Evolutionary conservation across 2,113 vertebrate species (phyloP).

Genomic region (Perognathus longimembris): DNA sequence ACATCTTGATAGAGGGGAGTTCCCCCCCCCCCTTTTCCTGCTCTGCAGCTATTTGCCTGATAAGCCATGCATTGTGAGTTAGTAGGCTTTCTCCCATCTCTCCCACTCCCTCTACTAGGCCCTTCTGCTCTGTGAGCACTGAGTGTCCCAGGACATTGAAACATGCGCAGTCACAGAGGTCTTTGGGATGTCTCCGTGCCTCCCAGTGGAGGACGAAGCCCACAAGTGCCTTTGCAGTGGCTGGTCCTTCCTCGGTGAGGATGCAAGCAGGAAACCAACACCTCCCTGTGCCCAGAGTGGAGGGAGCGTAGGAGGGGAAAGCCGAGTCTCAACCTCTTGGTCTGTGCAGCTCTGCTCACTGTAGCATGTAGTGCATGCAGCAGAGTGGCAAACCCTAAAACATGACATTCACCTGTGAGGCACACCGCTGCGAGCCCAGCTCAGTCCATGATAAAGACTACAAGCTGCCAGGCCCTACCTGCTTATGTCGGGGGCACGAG

Average conservation of each 20-base stretch:
- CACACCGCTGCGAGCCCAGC: slow-evolving; percentile 71
- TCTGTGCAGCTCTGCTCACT: slow-evolving; percentile 63
- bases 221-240: slow-evolving; percentile 59
- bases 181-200: slow-evolving; percentile 32
- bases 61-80: neutral
- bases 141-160: slow-evolving; percentile 73
- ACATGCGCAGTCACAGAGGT: slow-evolving; percentile 47
- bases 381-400: slow-evolving; percentile 72
- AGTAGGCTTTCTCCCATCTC: neutral
- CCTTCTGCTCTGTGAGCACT: slow-evolving; percentile 6
- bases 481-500: neutral
- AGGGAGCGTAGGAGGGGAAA: neutral
- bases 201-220: slow-evolving; percentile 27
- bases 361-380: neutral
- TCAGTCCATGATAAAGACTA: slow-evolving; percentile 73
- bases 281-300: neutral
- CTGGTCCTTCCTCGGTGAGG: slow-evolving; percentile 66
- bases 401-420: slow-evolving; percentile 64
- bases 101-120: neutral
- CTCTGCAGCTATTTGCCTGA: neutral
- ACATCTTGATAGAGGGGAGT: neutral
- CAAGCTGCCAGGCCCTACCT: slow-evolving; percentile 71
- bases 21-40: neutral
- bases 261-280: slow-evolving; percentile 35
- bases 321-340: slow-evolving; percentile 37